These are phyloP conservation scores for Corythaeola cristata DNA, from an alignment of 2,113 vertebrate species.

Conservation along the genomic window DNA sequence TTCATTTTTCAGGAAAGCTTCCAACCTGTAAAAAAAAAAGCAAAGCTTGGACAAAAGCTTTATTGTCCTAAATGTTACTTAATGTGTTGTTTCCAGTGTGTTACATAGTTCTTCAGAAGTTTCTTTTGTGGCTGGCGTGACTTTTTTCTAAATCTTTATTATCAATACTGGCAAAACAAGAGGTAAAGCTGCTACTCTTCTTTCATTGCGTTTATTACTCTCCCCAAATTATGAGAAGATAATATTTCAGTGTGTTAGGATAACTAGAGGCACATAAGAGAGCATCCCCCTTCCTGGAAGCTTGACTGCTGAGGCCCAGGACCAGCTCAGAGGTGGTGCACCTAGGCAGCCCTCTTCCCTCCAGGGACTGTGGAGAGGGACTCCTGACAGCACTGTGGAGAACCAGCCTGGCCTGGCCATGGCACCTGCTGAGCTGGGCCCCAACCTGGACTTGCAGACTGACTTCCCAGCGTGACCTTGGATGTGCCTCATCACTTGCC, in stretches of 20 bases:
- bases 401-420: rapidly evolving
- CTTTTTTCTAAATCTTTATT: neutral
- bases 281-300: neutral
- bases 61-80: neutral
- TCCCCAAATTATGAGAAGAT: neutral
- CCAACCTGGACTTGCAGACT: neutral
- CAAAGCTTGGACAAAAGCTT: neutral
- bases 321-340: neutral
- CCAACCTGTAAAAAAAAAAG: neutral
- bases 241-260: neutral
- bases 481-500: neutral
- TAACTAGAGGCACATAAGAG: neutral
- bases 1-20: neutral
- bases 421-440: neutral
- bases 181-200: neutral
- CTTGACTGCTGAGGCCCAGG: neutral
- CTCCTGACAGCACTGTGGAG: rapidly evolving
- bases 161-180: neutral
- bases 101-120: neutral
- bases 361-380: rapidly evolving
- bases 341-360: neutral
- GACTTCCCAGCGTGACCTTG: neutral
- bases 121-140: neutral
- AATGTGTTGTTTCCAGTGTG: neutral
- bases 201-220: neutral